Evolutionary conservation across 2,797 vertebrate species (phyloP).

Genomic region (Propithecus deckenii): DNA sequence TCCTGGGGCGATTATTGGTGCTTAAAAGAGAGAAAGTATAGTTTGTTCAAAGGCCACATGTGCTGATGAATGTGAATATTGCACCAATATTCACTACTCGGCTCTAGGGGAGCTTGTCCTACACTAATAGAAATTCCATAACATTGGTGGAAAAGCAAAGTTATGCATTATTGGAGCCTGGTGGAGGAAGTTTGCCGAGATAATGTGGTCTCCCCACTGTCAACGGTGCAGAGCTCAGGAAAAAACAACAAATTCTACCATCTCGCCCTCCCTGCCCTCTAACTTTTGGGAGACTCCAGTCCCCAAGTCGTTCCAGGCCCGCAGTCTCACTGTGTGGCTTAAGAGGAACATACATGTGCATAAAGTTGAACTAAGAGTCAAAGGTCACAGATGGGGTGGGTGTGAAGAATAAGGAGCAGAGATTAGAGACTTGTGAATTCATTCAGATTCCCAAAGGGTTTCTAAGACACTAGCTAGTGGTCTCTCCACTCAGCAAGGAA

Average conservation of each 20-base stretch:
- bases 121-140: neutral
- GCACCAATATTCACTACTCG: neutral
- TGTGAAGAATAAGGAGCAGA: neutral
- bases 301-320: neutral
- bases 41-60: neutral
- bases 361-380: neutral
- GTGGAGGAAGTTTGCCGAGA: neutral
- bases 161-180: neutral
- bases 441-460: neutral
- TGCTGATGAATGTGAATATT: neutral
- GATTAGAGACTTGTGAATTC: neutral
- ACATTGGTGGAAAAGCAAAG: no score
- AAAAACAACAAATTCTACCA: neutral
- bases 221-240: neutral
- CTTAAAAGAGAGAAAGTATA: neutral
- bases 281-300: neutral
- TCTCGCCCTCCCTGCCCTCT: no score
- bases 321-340: neutral
- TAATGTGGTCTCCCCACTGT: neutral
- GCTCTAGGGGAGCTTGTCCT: neutral
- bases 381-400: neutral
- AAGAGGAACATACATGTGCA: fast-evolving
- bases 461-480: neutral
- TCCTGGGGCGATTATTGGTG: neutral
- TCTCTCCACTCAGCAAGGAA: neutral